Evolutionary conservation across 2,113 vertebrate genomes (phyloP).

Genomic region (Bostrychus sinensis): DNA sequence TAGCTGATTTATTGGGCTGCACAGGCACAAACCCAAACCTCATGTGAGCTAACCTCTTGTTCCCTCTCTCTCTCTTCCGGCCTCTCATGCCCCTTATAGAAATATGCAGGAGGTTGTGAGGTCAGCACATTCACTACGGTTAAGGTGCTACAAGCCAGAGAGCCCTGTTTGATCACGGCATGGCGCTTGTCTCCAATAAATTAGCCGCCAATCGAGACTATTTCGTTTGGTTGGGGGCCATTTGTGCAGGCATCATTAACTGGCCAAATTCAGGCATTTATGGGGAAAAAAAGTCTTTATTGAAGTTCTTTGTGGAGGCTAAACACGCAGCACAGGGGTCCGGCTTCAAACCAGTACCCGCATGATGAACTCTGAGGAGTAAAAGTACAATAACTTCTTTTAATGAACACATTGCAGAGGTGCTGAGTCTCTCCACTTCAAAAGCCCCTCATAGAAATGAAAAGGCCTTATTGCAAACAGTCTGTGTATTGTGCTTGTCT

Average conservation of each 20-base stretch:
- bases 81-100: conserved; percentile 64
- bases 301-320: conserved; percentile 66
- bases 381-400: conserved; percentile 67
- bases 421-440: conserved; percentile 67
- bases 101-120: conserved; percentile 67
- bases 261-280: conserved; percentile 72
- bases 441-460: conserved; percentile 62
- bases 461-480: conserved; percentile 72
- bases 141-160: conserved; percentile 73
- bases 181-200: conserved; percentile 75
- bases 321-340: conserved; percentile 64
- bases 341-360: conserved; percentile 55
- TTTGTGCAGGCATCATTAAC: conserved; percentile 76
- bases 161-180: conserved; percentile 74
- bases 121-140: conserved; percentile 76
- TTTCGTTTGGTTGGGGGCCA: conserved; percentile 73
- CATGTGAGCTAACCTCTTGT: conserved; percentile 59
- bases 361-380: conserved; percentile 66
- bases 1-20: conserved; percentile 67
- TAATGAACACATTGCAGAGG: conserved; percentile 68
- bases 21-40: conserved; percentile 72
- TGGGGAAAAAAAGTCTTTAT: conserved; percentile 64
- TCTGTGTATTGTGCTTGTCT: conserved; percentile 38
- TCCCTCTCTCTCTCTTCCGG: conserved; percentile 52
- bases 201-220: conserved; percentile 71